Evolutionary conservation across 1,140 invertebrate species (phyloP), one percentile per base, ranked within the genome.

Genomic region (Zaprionus lachaisei): DNA sequence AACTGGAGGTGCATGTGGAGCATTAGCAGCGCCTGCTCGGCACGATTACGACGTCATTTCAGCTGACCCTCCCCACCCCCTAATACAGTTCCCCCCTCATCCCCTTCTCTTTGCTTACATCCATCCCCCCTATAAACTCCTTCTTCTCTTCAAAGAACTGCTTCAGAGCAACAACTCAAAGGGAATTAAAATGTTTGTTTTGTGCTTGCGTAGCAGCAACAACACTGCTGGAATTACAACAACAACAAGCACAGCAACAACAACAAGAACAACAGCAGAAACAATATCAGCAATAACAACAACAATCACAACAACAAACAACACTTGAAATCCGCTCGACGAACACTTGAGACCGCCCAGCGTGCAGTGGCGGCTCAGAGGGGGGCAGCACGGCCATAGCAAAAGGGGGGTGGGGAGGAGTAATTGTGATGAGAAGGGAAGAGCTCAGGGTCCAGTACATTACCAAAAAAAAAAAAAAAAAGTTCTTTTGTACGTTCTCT

Each of bases 151-250:
- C 12, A 58, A 37, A 58, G 31, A 61, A 73, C 11, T 79, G 79
- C 72, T 71, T 67, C 80, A 75, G 79, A 77, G 47, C 47, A 79
- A 74, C 67, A 81, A 87, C 84, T 90, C 84, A 81, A 89, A 76
- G 81, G 85, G 84, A 89, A 84, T 89, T 89, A 81, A 84, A 89
- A 89, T 89, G 84, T 87, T 89, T 83, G 81, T 83, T 81, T 17
- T 74, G 72, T 66, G 78, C 70, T 58, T 63, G 58, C 60, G 72
- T 22, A 74, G 37, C 41, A 58, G 56, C 26, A 41, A 63, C 61
- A 64, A 65, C 79, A 70, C 68, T 41, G 31, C 51, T 58, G 66
- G 67, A 38, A 60, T 44, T 44, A 44, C 41, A 47, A 47, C 41
- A 47, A 17, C 41, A 61, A 24, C 20, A 14, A 12, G 4, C 12